phyloP scores from a whole-genome alignment of 2,888 invertebrate species.

The Lithophane ornitopus region DNA sequence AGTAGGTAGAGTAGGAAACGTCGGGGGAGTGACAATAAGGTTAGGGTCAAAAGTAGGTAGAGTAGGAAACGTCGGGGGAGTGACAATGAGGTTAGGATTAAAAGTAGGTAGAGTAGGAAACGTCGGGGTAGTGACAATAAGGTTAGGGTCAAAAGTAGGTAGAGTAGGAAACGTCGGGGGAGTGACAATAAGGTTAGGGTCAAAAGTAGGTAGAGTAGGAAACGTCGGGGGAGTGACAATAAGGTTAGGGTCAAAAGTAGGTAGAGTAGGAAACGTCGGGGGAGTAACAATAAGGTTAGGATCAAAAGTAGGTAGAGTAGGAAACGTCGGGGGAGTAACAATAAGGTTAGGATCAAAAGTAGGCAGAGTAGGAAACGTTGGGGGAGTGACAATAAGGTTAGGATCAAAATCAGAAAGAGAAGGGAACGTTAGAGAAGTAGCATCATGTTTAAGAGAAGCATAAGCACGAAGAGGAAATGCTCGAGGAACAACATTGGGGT shows the following conservation, averaged over 20 bases:
- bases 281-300: not conserved
- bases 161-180: not conserved
- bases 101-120: no score
- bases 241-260: not conserved
- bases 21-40: not conserved
- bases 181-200: not conserved
- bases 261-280: not conserved
- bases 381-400: no score
- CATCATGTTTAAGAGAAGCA: no score
- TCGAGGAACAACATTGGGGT: not conserved
- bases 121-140: not conserved
- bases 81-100: not conserved
- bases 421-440: no score
- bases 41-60: not conserved
- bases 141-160: not conserved
- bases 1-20: not conserved
- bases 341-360: no score
- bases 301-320: rapidly evolving
- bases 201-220: no score
- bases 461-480: no score
- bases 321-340: not conserved
- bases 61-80: no score
- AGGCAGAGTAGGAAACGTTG: no score
- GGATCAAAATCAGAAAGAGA: no score
- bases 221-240: not conserved